phyloP scores from a whole-genome alignment of 2,888 invertebrate species.

The Pheosia gnoma region DNA sequence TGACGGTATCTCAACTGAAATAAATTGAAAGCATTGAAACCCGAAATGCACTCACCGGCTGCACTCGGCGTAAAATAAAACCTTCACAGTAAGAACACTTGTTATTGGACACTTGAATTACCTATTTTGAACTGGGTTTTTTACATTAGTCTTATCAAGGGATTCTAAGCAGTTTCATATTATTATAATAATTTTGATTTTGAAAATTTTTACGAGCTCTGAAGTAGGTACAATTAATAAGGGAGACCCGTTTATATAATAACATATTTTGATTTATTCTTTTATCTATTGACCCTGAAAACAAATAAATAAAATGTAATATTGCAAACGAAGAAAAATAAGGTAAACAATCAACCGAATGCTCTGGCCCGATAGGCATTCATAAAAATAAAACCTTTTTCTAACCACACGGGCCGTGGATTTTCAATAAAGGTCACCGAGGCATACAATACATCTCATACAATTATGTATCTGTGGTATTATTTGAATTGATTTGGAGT shows the following conservation, averaged over 20 bases:
- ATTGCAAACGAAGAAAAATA: conserved; percentile 1
- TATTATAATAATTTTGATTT: too few relatives aligned
- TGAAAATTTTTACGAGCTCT: too few relatives aligned
- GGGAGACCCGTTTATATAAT: too few relatives aligned
- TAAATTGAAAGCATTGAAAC: conserved; percentile 37
- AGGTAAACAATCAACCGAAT: not conserved
- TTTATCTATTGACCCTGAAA: not conserved
- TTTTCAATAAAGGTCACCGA: conserved; percentile 3
- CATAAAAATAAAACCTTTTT: conserved; percentile 1
- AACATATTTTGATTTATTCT: too few relatives aligned
- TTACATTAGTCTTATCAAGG: too few relatives aligned
- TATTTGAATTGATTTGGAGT: not conserved
- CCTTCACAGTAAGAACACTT: too few relatives aligned
- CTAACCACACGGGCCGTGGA: not conserved
- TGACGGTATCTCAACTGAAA: conserved; percentile 18
- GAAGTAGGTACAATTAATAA: too few relatives aligned
- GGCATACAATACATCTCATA: not conserved
- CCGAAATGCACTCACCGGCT: conserved; percentile 24
- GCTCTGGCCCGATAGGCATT: not conserved
- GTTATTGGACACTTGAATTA: too few relatives aligned
- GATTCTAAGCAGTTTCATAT: too few relatives aligned
- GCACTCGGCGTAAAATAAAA: conserved; percentile 3
- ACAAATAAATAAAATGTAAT: not conserved
- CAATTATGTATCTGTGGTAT: not conserved
- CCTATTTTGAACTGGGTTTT: too few relatives aligned